A percentile compares a stretch with the other conserved stretches of the same genome.
Conservation (phyloP, 2,888 invertebrate genomes). For the Eugnorisma glareosa region DNA sequence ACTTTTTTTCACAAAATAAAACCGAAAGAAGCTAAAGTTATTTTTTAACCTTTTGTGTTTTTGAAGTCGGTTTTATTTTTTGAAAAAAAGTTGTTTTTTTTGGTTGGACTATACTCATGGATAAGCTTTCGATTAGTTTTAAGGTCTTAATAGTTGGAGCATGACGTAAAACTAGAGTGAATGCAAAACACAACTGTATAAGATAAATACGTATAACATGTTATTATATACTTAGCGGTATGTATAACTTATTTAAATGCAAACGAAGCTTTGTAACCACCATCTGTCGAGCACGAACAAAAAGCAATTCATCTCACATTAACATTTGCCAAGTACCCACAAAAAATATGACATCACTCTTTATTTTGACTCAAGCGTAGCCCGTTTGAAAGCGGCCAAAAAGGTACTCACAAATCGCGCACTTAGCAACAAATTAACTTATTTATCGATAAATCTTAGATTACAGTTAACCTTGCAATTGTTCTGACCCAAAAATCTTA, state of each 20-base stretch:
- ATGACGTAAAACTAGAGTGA: slow-evolving; percentile 29
- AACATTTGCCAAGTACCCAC: slow-evolving; percentile 78
- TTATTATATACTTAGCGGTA: slow-evolving; percentile 64
- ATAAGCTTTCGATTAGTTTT: not conserved
- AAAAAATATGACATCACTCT: slow-evolving; percentile 87
- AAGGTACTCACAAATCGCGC: slow-evolving; percentile 43
- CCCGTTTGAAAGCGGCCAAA: slow-evolving; percentile 71
- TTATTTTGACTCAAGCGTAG: slow-evolving; percentile 73
- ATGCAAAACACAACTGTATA: slow-evolving; percentile 36
- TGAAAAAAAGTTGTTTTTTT: too few species aligned
- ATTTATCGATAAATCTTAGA: slow-evolving; percentile 77
- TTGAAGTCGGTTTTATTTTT: too few species aligned
- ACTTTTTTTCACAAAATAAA: too few species aligned
- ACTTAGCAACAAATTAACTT: slow-evolving; percentile 75
- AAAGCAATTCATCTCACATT: slow-evolving; percentile 85
- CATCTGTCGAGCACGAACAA: slow-evolving; percentile 83
- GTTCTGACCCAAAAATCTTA: slow-evolving; percentile 76
- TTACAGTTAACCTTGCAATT: slow-evolving; percentile 84
- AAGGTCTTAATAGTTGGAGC: slow-evolving; percentile 12
- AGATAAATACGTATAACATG: slow-evolving; percentile 45
- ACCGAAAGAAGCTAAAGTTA: too few species aligned
- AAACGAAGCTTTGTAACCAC: slow-evolving; percentile 80
- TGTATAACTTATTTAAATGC: slow-evolving; percentile 74
- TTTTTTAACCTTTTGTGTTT: too few species aligned
- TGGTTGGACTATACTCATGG: not conserved